Conservation (phyloP, 2,888 invertebrate genomes). For the Brassicogethes aeneus region DNA sequence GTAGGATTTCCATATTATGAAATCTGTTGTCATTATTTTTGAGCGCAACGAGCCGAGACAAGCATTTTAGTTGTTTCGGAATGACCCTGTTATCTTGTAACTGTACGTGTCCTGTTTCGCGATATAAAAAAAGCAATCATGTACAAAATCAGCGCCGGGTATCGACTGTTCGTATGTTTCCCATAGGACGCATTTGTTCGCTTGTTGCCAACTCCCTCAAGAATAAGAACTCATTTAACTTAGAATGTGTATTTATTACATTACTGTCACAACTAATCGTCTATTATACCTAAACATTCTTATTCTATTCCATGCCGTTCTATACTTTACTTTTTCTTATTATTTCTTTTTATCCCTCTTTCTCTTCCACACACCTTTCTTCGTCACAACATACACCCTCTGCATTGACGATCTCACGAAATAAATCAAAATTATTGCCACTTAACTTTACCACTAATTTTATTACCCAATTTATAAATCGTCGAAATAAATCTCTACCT, state of each 20-base stretch:
- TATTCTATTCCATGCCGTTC: not conserved
- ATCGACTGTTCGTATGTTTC: constrained; percentile 43
- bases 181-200: constrained; percentile 42
- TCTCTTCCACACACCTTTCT: no score
- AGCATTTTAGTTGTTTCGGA: constrained; percentile 39
- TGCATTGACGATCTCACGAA: not conserved
- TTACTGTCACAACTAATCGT: constrained; percentile 40
- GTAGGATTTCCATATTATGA: constrained; percentile 26
- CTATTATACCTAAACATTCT: constrained; percentile 26
- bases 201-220: constrained; percentile 37
- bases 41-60: constrained; percentile 38
- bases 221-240: constrained; percentile 44
- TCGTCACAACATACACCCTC: no score
- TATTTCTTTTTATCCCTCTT: no score
- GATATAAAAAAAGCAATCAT: constrained; percentile 44
- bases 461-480: no score
- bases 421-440: not conserved
- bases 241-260: constrained; percentile 44
- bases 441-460: no score
- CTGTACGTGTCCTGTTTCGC: constrained; percentile 42
- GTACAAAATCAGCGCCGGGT: constrained; percentile 42
- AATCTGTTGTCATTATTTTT: constrained; percentile 36
- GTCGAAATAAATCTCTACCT: no score
- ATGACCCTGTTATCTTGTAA: constrained; percentile 41
- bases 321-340: no score